Evolutionary conservation across 2,113 vertebrate species (phyloP).

Genomic region (Cryptomyrus ogoouensis): DNA sequence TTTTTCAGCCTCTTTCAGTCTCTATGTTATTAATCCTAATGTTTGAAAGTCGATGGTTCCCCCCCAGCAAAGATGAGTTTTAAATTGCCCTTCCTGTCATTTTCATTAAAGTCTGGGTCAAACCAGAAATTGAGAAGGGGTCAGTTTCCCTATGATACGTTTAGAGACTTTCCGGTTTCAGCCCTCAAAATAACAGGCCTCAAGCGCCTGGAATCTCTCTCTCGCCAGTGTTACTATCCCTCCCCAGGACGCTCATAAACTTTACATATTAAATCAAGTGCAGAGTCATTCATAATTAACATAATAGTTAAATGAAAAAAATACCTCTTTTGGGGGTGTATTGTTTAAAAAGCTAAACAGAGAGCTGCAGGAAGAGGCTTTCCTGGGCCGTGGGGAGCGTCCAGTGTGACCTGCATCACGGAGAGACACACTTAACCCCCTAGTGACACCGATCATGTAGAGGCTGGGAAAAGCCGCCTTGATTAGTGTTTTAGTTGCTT

Average conservation of each 20-base stretch:
- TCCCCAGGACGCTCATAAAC: background rate
- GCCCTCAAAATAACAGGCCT: background rate
- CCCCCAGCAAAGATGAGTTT: background rate
- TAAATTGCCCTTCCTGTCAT: background rate
- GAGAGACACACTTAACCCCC: background rate
- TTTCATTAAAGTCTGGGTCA: conserved; percentile 8
- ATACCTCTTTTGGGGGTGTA: background rate
- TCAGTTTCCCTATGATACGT: background rate
- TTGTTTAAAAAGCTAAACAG: background rate
- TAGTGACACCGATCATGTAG: background rate
- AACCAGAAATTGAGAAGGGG: background rate
- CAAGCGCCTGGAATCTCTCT: background rate
- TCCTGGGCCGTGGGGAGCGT: background rate
- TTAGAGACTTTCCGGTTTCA: background rate
- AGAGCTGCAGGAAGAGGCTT: background rate
- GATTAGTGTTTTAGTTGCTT: background rate
- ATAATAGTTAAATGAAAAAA: background rate
- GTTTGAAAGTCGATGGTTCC: background rate
- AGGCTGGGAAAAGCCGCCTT: background rate
- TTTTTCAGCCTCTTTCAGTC: background rate
- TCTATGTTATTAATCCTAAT: background rate
- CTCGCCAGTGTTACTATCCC: background rate
- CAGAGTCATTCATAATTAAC: background rate
- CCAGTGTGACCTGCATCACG: background rate
- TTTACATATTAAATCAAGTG: background rate